These are phyloP conservation scores for Haliclona indistincta DNA, from an alignment of 37 sponge, comb jelly and placozoan genomes.

Conservation along the genomic window DNA sequence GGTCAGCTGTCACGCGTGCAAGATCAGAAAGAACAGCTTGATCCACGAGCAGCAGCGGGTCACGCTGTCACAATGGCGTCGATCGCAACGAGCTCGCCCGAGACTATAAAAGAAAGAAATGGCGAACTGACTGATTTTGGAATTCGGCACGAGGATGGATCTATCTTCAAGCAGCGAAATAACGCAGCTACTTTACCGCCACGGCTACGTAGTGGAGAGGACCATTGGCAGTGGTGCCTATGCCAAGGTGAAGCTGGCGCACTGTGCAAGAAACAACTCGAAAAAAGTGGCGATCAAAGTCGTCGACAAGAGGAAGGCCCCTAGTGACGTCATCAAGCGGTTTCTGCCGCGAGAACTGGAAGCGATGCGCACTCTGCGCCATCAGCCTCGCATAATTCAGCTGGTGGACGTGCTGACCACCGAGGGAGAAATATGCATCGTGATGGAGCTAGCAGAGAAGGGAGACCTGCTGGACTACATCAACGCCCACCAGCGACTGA, in stretches of 20 bases:
- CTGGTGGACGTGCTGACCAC: conserved; percentile 82
- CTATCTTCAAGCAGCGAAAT: too few species aligned
- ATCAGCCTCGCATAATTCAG: conserved; percentile 67
- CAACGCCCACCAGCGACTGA: conserved; percentile 63
- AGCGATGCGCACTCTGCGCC: conserved; percentile 33
- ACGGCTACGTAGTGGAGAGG: conserved; percentile 59
- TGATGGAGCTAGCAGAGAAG: conserved; percentile 90
- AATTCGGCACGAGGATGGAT: too few species aligned
- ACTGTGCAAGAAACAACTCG: conserved; percentile 40
- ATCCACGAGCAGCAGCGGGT: too few species aligned
- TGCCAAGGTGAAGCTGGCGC: conserved; percentile 89
- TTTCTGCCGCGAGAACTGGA: conserved; percentile 93
- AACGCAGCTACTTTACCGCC: conserved; percentile 50
- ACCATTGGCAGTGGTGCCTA: conserved; percentile 92
- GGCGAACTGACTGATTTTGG: too few species aligned
- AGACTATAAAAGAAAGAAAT: too few species aligned
- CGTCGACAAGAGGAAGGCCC: conserved; percentile 77
- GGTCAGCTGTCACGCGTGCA: too few species aligned
- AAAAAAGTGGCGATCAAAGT: conserved; percentile 89
- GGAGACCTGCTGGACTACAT: conserved; percentile 95
- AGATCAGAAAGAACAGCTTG: too few species aligned
- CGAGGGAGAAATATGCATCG: conserved; percentile 68
- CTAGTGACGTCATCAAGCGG: conserved; percentile 78
- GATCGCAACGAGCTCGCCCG: too few species aligned
- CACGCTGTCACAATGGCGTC: too few species aligned